These are phyloP conservation scores for Zaprionus nigranus DNA, from an alignment of 1,140 invertebrate species.

Conservation along the genomic window DNA sequence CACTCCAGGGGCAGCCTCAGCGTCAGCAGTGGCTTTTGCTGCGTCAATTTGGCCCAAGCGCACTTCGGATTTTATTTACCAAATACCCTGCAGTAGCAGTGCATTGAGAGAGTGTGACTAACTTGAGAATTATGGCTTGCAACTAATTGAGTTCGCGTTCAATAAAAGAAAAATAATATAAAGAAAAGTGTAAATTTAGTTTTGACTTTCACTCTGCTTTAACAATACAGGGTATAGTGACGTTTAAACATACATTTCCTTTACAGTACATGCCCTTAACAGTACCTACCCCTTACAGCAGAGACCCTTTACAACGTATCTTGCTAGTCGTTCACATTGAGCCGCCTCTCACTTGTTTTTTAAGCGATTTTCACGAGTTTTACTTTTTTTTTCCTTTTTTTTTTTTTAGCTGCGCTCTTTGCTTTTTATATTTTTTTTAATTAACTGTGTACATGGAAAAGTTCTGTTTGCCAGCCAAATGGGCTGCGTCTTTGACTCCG, in stretches of 20 bases:
- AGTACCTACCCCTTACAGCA: no score
- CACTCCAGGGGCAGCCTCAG: slow-evolving; percentile 41
- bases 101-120: neutral
- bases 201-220: no score
- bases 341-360: slow-evolving; percentile 16
- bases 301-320: neutral
- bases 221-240: neutral
- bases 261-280: no score
- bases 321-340: neutral
- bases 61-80: slow-evolving; percentile 13
- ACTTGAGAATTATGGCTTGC: no score
- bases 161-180: no score
- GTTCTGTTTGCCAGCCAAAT: slow-evolving; percentile 63
- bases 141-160: no score
- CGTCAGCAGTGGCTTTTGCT: slow-evolving; percentile 26
- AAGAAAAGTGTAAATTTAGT: no score
- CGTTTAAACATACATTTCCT: no score
- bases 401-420: slow-evolving; percentile 9
- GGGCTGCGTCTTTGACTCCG: slow-evolving; percentile 49
- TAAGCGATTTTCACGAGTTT: slow-evolving; percentile 26
- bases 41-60: slow-evolving; percentile 35
- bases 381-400: neutral
- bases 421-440: slow-evolving; percentile 58
- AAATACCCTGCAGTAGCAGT: slow-evolving; percentile 15
- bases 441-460: slow-evolving; percentile 74